Evolutionary conservation across 2,113 vertebrate species (phyloP).

Genomic region (Phrynosoma platyrhinos): DNA sequence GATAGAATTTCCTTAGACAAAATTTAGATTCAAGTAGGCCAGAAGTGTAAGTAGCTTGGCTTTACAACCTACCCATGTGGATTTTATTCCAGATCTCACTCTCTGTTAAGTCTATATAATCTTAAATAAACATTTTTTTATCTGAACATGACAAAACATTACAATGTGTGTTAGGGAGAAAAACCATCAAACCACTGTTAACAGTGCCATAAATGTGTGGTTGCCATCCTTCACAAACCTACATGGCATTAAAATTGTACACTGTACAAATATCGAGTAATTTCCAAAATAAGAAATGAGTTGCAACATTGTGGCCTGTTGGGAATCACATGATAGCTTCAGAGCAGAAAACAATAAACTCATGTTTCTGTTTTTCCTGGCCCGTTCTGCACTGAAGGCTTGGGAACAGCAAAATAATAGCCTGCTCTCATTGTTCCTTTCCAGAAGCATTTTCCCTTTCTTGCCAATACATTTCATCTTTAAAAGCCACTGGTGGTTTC

Average conservation of each 20-base stretch:
- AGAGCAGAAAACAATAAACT: neutral
- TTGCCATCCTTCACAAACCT: neutral
- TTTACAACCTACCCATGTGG: neutral
- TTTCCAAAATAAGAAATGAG: constrained; percentile 22
- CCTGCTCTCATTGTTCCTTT: accelerated
- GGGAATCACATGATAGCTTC: neutral
- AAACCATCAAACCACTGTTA: neutral
- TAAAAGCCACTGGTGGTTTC: neutral
- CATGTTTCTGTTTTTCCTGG: neutral
- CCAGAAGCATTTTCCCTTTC: neutral
- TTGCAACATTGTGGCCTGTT: constrained; percentile 11
- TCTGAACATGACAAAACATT: neutral
- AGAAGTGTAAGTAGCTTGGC: neutral
- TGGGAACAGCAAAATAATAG: constrained; percentile 1
- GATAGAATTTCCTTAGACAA: neutral
- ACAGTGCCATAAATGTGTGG: neutral
- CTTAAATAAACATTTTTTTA: neutral
- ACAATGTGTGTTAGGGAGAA: accelerated
- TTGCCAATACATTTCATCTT: neutral
- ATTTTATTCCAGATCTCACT: neutral
- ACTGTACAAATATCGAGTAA: neutral
- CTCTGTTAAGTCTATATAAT: neutral
- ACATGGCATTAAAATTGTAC: neutral
- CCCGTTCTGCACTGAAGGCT: neutral
- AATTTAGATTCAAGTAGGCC: neutral